Percentiles rank a stretch among this genome's conserved stretches.
Evolutionary conservation across 1,140 invertebrate genomes (phyloP).

Genomic region (Hylaeus anthracinus): DNA sequence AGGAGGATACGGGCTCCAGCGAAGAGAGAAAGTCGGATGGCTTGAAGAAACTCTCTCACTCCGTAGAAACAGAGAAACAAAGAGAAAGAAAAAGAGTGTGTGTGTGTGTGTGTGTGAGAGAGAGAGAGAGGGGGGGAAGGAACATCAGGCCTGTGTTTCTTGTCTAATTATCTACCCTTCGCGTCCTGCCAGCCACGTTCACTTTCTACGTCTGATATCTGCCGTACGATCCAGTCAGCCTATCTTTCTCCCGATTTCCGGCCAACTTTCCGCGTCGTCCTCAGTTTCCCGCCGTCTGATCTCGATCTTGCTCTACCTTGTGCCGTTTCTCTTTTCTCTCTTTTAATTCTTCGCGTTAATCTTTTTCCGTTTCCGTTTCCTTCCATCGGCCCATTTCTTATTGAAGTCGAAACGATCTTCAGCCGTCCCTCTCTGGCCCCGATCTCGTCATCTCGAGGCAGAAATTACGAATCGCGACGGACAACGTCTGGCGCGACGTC

Average conservation of each 20-base stretch:
- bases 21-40: slow-evolving; percentile 40
- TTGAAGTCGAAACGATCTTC: not conserved
- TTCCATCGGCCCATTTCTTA: slow-evolving; percentile 1
- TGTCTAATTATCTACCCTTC: slow-evolving; percentile 75
- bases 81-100: no score
- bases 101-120: not conserved
- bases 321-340: not conserved
- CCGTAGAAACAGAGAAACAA: not conserved
- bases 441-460: no score
- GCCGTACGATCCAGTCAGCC: slow-evolving; percentile 4
- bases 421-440: not conserved
- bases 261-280: not conserved
- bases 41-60: slow-evolving; percentile 21
- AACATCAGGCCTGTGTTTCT: slow-evolving; percentile 66
- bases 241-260: slow-evolving; percentile 18
- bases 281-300: not conserved
- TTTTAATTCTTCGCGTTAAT: slow-evolving; percentile 4
- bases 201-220: slow-evolving; percentile 54
- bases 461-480: slow-evolving; percentile 7
- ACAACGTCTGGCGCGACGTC: not conserved
- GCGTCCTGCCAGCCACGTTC: slow-evolving; percentile 56
- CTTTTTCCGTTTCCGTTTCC: slow-evolving; percentile 8
- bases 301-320: slow-evolving; percentile 23
- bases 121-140: slow-evolving; percentile 8
- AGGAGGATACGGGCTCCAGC: slow-evolving; percentile 65